A percentile compares a stretch with the other conserved stretches of the same genome.
Conservation (phyloP, 2,113 vertebrate species). For the human (Homo sapiens) region DNA sequence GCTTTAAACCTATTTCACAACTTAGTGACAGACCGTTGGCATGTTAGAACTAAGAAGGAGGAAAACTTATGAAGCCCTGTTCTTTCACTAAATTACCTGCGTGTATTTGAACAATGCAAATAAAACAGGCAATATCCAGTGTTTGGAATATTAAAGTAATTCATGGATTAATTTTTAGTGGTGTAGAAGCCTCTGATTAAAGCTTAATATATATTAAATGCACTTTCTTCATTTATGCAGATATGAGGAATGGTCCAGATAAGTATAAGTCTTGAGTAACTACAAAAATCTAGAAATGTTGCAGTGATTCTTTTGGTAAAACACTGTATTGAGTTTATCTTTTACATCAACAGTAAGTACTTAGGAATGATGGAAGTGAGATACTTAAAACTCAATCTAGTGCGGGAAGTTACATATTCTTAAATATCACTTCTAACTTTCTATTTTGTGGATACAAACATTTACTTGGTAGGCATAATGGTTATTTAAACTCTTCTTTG, state of each 20-base stretch:
- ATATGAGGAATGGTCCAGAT: slow-evolving; percentile 50
- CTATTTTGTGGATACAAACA: slow-evolving; percentile 47
- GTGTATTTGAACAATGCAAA: neutral
- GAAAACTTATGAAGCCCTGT: slow-evolving; percentile 33
- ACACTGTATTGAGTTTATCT: slow-evolving; percentile 56
- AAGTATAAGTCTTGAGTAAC: slow-evolving; percentile 55
- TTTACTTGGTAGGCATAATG: slow-evolving; percentile 63
- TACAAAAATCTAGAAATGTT: slow-evolving; percentile 58
- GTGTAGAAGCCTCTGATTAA: neutral
- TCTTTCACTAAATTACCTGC: slow-evolving; percentile 45
- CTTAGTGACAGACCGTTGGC: neutral
- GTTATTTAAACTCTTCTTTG: slow-evolving; percentile 64
- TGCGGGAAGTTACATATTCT: slow-evolving; percentile 31
- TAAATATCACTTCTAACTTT: slow-evolving; percentile 64
- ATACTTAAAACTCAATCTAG: slow-evolving; percentile 54
- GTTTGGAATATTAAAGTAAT: slow-evolving; percentile 42
- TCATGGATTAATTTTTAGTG: slow-evolving; percentile 36
- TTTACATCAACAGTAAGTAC: slow-evolving; percentile 67
- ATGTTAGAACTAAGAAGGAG: slow-evolving; percentile 44
- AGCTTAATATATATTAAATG: slow-evolving; percentile 12
- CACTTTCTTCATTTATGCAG: slow-evolving; percentile 50
- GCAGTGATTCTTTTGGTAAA: slow-evolving; percentile 56
- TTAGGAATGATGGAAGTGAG: slow-evolving; percentile 64
- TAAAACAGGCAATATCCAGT: neutral
- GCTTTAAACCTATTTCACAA: slow-evolving; percentile 64